Percentiles rank a stretch among this genome's conserved stretches.
Conservation (phyloP, 2,888 invertebrate species). For the Drosophila kambysellisi region DNA sequence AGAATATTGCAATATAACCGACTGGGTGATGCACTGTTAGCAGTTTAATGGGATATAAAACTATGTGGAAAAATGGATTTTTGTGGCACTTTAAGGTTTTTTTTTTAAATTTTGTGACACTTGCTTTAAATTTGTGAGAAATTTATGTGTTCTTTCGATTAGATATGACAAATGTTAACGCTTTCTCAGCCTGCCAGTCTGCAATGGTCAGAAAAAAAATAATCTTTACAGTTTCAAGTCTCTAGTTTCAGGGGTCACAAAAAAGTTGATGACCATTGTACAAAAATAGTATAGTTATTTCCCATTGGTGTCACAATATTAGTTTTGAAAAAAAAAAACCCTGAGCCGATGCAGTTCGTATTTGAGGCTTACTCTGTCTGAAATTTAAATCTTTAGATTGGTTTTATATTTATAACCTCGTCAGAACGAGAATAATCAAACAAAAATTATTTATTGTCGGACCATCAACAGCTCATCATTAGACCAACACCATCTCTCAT, state of each 20-base stretch:
- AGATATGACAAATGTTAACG: not conserved
- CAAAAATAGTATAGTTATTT: not conserved
- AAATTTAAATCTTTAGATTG: slow-evolving; percentile 8
- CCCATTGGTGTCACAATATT: not conserved
- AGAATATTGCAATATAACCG: not conserved
- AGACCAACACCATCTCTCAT: not conserved
- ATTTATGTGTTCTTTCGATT: not conserved
- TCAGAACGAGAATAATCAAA: slow-evolving; percentile 30
- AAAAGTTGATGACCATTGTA: not conserved
- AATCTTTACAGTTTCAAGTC: not conserved
- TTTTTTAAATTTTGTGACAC: not conserved
- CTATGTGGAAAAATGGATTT: not conserved
- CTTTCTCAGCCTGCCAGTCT: not conserved
- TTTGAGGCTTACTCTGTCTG: not conserved
- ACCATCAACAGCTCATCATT: slow-evolving; percentile 39
- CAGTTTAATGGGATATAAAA: not conserved
- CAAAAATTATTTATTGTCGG: slow-evolving; percentile 18
- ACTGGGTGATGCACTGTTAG: not conserved
- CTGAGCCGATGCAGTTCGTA: not conserved
- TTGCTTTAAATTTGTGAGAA: not conserved
- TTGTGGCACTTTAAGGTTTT: not conserved
- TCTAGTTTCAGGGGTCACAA: not conserved
- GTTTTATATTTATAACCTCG: slow-evolving; percentile 14
- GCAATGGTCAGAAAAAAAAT: not conserved
- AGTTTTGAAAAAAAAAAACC: not conserved